Percentiles rank a stretch among this genome's conserved stretches.
Conservation (phyloP, 2,113 vertebrate genomes). For the Rhynchomys soricoides region DNA sequence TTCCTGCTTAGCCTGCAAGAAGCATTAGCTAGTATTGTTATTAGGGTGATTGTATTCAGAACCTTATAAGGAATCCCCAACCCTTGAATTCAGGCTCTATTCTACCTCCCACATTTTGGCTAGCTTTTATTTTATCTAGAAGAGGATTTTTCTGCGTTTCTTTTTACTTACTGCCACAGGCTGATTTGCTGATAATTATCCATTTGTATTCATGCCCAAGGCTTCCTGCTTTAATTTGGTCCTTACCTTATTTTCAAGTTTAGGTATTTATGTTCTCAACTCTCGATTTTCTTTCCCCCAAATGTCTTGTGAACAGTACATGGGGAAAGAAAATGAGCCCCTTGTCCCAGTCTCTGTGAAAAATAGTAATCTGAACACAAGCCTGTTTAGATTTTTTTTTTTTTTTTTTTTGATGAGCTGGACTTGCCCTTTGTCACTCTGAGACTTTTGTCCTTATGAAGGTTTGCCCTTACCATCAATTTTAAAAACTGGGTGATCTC, state of each 20-base stretch:
- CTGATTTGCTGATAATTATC: constrained; percentile 36
- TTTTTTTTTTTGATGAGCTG: background rate
- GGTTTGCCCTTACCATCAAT: background rate
- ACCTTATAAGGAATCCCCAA: background rate
- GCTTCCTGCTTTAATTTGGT: constrained; percentile 49
- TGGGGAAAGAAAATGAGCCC: background rate
- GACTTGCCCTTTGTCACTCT: background rate
- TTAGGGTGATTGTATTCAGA: accelerated
- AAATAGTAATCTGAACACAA: background rate
- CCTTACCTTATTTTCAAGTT: constrained; percentile 60
- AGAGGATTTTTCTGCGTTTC: background rate
- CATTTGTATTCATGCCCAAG: constrained; percentile 51
- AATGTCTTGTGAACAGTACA: background rate
- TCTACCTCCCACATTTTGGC: background rate
- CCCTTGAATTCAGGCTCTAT: background rate
- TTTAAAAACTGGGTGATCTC: background rate
- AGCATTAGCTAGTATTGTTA: background rate
- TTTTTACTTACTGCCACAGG: constrained; percentile 10
- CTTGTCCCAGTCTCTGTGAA: background rate
- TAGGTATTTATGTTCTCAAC: constrained; percentile 58
- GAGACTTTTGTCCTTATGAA: background rate
- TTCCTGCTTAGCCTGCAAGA: background rate
- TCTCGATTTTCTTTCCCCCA: background rate
- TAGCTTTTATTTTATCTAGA: constrained; percentile 31
- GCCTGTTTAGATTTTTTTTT: background rate